Conservation (phyloP, 2,888 invertebrate genomes). For the Parnassius apollo region DNA sequence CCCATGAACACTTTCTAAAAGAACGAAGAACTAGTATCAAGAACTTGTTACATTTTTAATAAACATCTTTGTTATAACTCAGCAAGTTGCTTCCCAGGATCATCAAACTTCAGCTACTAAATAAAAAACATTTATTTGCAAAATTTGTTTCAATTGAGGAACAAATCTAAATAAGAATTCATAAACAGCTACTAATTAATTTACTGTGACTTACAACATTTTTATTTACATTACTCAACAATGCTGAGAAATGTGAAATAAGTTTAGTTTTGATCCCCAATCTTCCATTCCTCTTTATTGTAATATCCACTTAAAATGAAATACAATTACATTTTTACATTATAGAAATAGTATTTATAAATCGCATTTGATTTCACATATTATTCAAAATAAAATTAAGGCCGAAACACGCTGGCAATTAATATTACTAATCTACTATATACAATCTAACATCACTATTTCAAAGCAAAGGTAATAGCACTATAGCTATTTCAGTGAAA, state of each 20-base stretch:
- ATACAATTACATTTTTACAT: constrained; percentile 45
- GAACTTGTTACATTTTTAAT: background rate
- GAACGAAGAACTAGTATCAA: background rate
- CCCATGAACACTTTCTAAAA: constrained; percentile 64
- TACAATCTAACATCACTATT: constrained; percentile 2
- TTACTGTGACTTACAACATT: background rate
- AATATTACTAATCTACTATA: constrained; percentile 1
- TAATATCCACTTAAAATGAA: constrained; percentile 46
- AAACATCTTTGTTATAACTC: background rate
- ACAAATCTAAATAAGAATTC: constrained; percentile 59
- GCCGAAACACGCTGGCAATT: background rate
- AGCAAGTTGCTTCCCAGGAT: background rate
- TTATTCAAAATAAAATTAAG: background rate
- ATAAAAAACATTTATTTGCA: constrained; percentile 36
- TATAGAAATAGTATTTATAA: constrained; percentile 48
- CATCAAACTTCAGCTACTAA: background rate
- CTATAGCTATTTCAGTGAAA: background rate
- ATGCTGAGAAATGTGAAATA: constrained; percentile 39
- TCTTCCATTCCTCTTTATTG: constrained; percentile 57
- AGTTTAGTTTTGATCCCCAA: constrained; percentile 73
- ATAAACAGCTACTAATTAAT: background rate
- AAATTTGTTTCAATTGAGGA: constrained; percentile 63
- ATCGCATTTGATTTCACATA: constrained; percentile 41
- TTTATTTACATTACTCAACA: background rate
- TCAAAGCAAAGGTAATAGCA: background rate